Base-by-base conservation (phyloP, 2,888 invertebrate species). In the Merodon equestris region DNA sequence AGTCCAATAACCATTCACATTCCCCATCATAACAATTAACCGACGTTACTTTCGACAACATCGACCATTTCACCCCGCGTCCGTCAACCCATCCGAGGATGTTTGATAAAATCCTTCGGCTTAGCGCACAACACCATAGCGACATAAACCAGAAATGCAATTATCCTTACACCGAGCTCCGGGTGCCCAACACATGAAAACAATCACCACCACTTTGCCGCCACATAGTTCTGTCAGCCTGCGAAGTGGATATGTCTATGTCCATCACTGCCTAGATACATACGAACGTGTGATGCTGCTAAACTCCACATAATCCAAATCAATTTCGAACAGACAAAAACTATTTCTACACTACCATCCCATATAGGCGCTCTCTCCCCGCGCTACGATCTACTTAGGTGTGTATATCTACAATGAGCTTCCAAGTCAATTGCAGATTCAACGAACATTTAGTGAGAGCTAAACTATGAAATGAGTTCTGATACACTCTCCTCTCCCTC, bases 141-240 rank as follows among this genome's bases (percentile, higher is more conserved):
- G 74, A 74, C 79, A 74, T 79, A 79, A 79, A 79, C 77, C 79
- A 79, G 74, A 79, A 79, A 79, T 79, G 74, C 79, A 79, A 79
- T 79, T 74, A 73, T 79, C 79, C 58, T 79, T 73, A 63, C 74
- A 79, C 68, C 73, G 64, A 58, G 40, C 64, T 64, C 64, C 45
- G 54, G 27, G 51, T 67, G 18, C 34, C 10, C 50, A 44, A 51
- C 57, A 50, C 27, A 19, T 47, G 38, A 72, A 40, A n/a, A 53
- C 57, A 42, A 67, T 44, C 48, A 48, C 58, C 18, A 36, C 47
- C 15, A 40, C 12, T 18, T 34, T 17, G 56, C 19, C 7, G 27
- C 7, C 27, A 7, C 7, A 27, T 27, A 27, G 27, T 27, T 27
- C 27, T 27, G 27, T 27, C 7, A 27, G 27, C 7, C 27, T 4